phyloP scores from a whole-genome alignment of 2,113 vertebrate genomes.

The Isichthys henryi region DNA sequence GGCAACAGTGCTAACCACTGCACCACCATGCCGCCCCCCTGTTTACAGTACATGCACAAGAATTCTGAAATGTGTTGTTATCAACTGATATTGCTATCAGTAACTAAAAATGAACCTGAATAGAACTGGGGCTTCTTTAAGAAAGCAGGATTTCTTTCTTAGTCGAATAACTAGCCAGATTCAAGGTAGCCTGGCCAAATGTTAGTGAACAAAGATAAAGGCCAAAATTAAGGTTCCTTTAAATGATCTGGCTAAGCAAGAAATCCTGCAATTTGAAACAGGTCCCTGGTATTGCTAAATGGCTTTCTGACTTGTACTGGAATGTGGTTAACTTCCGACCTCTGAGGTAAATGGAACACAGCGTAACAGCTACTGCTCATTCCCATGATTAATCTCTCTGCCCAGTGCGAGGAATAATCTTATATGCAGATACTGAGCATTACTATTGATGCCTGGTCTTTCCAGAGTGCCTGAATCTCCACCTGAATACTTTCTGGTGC shows the following conservation, averaged over 20 bases:
- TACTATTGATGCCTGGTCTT: background rate
- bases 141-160: background rate
- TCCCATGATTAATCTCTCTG: background rate
- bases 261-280: background rate
- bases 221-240: background rate
- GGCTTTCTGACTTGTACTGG: background rate
- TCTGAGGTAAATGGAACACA: background rate
- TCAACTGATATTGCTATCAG: background rate
- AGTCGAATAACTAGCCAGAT: background rate
- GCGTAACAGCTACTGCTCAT: background rate
- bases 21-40: too few relatives aligned
- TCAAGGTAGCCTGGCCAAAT: background rate
- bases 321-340: background rate
- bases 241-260: background rate
- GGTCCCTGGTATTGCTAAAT: background rate
- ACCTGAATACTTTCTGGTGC: background rate
- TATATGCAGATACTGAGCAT: background rate
- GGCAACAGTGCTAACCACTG: too few relatives aligned
- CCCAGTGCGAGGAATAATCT: background rate
- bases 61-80: too few relatives aligned
- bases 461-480: background rate
- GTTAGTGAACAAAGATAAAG: background rate
- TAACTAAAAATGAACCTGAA: background rate
- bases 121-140: background rate
- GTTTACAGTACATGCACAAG: background rate